These are phyloP conservation scores for Aurelia sp. DNA, from an alignment of 30 jellyfish, hydroid and myxozoan genomes.

Conservation along the genomic window DNA sequence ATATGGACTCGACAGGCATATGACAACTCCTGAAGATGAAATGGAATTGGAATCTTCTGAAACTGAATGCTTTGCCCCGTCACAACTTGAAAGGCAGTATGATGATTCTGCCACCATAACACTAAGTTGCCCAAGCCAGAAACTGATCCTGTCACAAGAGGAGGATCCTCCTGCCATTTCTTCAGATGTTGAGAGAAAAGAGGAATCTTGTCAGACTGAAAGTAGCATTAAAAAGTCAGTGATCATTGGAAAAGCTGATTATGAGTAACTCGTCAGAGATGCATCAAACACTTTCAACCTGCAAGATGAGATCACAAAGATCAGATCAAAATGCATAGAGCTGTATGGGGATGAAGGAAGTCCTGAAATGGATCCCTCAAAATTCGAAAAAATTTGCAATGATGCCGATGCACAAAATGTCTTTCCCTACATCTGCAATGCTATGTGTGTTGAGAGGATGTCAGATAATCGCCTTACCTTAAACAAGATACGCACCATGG, in stretches of 20 bases:
- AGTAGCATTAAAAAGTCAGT: conserved; percentile 9
- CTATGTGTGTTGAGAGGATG: too few relatives aligned
- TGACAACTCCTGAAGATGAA: neutral
- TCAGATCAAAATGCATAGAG: conserved; percentile 8
- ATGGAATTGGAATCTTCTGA: conserved; percentile 48
- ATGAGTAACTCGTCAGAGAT: neutral
- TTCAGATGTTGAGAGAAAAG: too few relatives aligned
- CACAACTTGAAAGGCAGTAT: neutral
- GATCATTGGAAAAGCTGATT: neutral
- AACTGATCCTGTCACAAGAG: conserved; percentile 13
- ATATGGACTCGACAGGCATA: conserved; percentile 18
- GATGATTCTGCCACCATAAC: conserved; percentile 30
- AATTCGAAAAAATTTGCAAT: too few relatives aligned
- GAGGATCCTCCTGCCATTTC: too few relatives aligned
- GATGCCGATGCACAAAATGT: too few relatives aligned
- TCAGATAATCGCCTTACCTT: too few relatives aligned
- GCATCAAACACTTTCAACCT: conserved; percentile 22
- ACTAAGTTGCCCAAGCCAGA: conserved; percentile 18
- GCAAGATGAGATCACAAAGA: conserved; percentile 8
- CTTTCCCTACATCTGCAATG: too few relatives aligned
- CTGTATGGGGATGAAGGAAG: conserved; percentile 27
- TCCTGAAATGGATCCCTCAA: too few relatives aligned
- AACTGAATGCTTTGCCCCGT: neutral
- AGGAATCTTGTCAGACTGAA: conserved; percentile 27
- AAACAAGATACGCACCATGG: too few relatives aligned